Evolutionary conservation across 2,113 vertebrate species (phyloP), one percentile per base, ranked within the genome.

Genomic region (Vulpes ferrilata): DNA sequence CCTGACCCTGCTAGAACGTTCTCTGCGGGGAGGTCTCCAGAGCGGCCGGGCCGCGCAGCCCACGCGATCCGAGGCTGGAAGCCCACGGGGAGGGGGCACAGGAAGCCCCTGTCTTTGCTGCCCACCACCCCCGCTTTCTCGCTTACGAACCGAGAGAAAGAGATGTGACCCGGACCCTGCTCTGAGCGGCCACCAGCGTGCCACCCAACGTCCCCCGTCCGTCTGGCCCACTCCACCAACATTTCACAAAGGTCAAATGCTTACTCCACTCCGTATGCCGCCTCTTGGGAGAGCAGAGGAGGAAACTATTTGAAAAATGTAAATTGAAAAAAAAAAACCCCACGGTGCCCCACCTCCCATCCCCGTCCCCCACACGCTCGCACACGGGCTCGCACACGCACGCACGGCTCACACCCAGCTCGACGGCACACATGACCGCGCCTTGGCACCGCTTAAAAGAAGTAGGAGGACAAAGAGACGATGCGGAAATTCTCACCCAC

Each of bases 281-380:
- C 92, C 88, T 96, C 95, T 35, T 20, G 57, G 95, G 95, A 96
- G 80, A 78, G 74, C 78, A 48, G 88, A 92, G 95, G 76, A 91
- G 94, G 86, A 93, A 98, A 97, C 86, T 97, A 98, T 98, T 93
- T 6, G 35, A 98, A 97, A 98, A 98, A 98, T 98, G 97, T 90
- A 88, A 93, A 92, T 5, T 57, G 43, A 48, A 92, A 82, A 86
- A 82, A 86, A 80, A 73, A 76, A 95, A 48, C 1, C 15, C 19
- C n/a, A 12, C 0, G 17, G 65, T 67, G 65, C 43, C 32, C 78
- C 32, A 30, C 79, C 51, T 20, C 27, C 48, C 78, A 38, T 32
- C 35, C 27, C 10, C 1, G 43, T 43, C 25, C 82, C 19, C 23
- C 55, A 43, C 85, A 87, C 35, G 12, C 13, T 15, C 2, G 32